Percentiles rank a stretch among this genome's conserved stretches.
These are phyloP conservation scores for Rhipidura dahli DNA, from an alignment of 2,113 vertebrate species.

Conservation along the genomic window DNA sequence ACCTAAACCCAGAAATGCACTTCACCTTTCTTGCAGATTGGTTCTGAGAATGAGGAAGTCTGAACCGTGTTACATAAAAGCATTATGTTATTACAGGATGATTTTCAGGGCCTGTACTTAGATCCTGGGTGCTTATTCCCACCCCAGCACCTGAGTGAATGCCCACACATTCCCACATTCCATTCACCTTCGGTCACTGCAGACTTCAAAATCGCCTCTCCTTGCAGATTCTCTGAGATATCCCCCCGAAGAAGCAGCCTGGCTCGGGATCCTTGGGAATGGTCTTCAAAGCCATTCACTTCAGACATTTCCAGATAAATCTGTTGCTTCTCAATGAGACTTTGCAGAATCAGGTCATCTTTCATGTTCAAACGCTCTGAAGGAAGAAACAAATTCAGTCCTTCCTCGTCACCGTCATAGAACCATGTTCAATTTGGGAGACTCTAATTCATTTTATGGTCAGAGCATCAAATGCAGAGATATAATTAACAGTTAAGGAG, in stretches of 20 bases:
- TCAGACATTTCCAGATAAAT: slow-evolving; percentile 88
- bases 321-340: slow-evolving; percentile 87
- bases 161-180: background rate
- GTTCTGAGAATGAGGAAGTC: background rate
- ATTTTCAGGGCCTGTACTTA: background rate
- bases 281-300: slow-evolving; percentile 77
- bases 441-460: background rate
- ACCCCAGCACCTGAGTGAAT: background rate
- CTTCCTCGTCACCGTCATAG: background rate
- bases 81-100: background rate
- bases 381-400: background rate
- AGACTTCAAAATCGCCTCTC: slow-evolving; percentile 83
- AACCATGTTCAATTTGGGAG: background rate
- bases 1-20: background rate
- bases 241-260: slow-evolving; percentile 80
- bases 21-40: background rate
- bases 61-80: background rate
- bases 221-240: slow-evolving; percentile 81
- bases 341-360: slow-evolving; percentile 81
- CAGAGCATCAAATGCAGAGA: background rate
- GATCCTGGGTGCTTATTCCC: background rate
- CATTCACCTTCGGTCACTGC: slow-evolving; percentile 86
- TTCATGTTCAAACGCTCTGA: slow-evolving; percentile 83
- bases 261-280: slow-evolving; percentile 1
- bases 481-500: background rate